Evolutionary conservation across 2,888 invertebrate species (phyloP).

Genomic region (Phasia obesa): DNA sequence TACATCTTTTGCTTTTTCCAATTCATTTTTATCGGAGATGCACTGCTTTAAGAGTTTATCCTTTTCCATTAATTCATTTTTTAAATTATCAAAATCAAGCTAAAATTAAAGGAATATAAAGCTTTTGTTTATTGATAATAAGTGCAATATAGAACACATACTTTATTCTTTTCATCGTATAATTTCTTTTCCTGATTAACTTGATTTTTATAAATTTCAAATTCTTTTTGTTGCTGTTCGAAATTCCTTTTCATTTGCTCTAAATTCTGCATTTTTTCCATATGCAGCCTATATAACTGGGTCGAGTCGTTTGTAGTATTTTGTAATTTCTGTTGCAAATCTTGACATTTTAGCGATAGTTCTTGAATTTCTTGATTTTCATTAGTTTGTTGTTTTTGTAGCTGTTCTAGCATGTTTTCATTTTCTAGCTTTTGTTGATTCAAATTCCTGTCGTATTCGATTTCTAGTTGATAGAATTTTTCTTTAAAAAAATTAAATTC

Average conservation of each 20-base stretch:
- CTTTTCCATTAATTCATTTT: conserved; percentile 61
- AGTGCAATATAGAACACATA: background rate
- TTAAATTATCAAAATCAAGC: conserved; percentile 43
- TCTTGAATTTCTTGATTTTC: conserved; percentile 48
- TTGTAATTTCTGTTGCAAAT: conserved; percentile 45
- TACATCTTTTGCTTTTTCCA: conserved; percentile 72
- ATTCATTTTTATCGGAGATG: conserved; percentile 48
- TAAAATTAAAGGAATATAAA: conserved; percentile 5
- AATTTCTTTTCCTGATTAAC: conserved; percentile 26
- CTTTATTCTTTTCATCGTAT: conserved; percentile 29
- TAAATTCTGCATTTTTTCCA: conserved; percentile 19
- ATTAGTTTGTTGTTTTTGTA: conserved; percentile 22
- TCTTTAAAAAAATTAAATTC: conserved; percentile 56
- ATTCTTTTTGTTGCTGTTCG: conserved; percentile 40
- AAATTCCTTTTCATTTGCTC: conserved; percentile 28
- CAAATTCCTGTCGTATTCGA: conserved; percentile 55
- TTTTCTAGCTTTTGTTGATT: conserved; percentile 39
- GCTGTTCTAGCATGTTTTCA: conserved; percentile 27
- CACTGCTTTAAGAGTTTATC: conserved; percentile 50
- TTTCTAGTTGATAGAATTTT: conserved; percentile 67
- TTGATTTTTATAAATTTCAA: conserved; percentile 51
- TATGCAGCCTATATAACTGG: conserved; percentile 13
- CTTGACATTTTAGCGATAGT: conserved; percentile 18
- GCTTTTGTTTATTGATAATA: background rate
- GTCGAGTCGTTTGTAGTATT: conserved; percentile 2